Base-by-base conservation (phyloP, 2,113 vertebrate species). In the Peromyscus californicus region DNA sequence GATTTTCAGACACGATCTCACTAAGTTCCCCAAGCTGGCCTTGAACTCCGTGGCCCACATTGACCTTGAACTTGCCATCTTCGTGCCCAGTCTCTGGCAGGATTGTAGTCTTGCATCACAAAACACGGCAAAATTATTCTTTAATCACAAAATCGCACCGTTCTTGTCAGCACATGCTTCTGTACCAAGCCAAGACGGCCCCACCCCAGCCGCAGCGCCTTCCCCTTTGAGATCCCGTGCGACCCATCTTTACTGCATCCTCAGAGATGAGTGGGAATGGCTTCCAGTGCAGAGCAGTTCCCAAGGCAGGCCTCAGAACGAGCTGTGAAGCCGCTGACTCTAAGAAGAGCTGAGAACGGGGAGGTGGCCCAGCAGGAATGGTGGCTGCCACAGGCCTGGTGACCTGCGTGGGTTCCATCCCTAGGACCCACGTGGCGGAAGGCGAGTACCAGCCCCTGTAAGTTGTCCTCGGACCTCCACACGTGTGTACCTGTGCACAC, bases 211-310 rank as follows among this genome's bases (percentile, higher is more conserved):
- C 36, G 0, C 24, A 31, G 24, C 15, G 36, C 48, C 1, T 15
- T 89, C 29, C 69, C n/a, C 31, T 42, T 17, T 42, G n/a, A 75
- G 36, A 29, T n/a, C 72, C 82, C 24, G 17, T 45, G 74, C 59
- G 19, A 1, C 82, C 15, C 7, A 69, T 31, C 0, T 78, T 67
- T 13, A 3, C 80, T 26, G 54, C 96, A 26, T 82, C 78, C 57
- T 29, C 80, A 83, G 88, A 67, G 63, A 42, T 75, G 93, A 91
- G 24, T 80, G 74, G 78, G 93, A 78, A 24, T 70, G 65, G 89
- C 92, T 90, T 92, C 90, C 84, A 80, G 75, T 42, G 90, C 51
- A 75, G 95, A 82, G 83, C 65, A 85, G 67, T 54, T 65, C 78
- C 95, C 90, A 63, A 19, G 88, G 86, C 57, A 78, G 78, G 92